Percentiles rank a stretch among this genome's conserved stretches.
Conservation (phyloP, 2,888 invertebrate genomes). For the Ornithoptera alexandrae region DNA sequence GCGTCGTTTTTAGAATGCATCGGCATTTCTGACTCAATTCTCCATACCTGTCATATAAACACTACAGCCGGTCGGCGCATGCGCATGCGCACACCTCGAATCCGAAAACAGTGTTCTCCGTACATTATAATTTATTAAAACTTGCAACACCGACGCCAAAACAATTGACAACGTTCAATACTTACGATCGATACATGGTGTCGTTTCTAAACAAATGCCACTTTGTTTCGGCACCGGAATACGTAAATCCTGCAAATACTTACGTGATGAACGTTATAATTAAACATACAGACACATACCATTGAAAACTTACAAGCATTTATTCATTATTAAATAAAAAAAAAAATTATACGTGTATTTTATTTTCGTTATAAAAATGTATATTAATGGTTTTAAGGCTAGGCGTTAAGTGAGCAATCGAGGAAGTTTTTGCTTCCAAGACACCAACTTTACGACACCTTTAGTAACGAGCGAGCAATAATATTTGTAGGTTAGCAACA, state of each 20-base stretch:
- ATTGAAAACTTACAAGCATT: too few relatives aligned
- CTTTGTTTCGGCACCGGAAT: conserved; percentile 27
- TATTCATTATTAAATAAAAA: too few relatives aligned
- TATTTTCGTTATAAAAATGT: too few relatives aligned
- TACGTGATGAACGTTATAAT: conserved; percentile 18
- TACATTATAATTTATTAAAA: conserved; percentile 24
- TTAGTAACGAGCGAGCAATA: conserved; percentile 30
- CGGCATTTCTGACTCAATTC: conserved; percentile 62
- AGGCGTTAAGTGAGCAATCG: conserved; percentile 3
- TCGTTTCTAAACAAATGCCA: conserved; percentile 24
- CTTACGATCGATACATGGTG: conserved; percentile 21
- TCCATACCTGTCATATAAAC: conserved; percentile 61
- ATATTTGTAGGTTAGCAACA: conserved; percentile 33
- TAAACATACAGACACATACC: too few relatives aligned
- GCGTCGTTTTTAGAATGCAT: conserved; percentile 56
- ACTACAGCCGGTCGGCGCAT: conserved; percentile 33
- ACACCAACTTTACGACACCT: conserved; percentile 21
- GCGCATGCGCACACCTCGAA: conserved; percentile 33
- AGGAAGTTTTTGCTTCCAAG: conserved; percentile 26
- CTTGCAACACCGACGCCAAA: conserved; percentile 10
- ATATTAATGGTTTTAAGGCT: not conserved
- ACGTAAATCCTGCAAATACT: conserved; percentile 9
- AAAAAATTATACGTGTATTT: too few relatives aligned
- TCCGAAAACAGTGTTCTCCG: conserved; percentile 32
- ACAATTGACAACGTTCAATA: conserved; percentile 27